A percentile compares a stretch with the other conserved stretches of the same genome.
Evolutionary conservation across 1,140 invertebrate species (phyloP).

Genomic region (Lucilia cuprina): DNA sequence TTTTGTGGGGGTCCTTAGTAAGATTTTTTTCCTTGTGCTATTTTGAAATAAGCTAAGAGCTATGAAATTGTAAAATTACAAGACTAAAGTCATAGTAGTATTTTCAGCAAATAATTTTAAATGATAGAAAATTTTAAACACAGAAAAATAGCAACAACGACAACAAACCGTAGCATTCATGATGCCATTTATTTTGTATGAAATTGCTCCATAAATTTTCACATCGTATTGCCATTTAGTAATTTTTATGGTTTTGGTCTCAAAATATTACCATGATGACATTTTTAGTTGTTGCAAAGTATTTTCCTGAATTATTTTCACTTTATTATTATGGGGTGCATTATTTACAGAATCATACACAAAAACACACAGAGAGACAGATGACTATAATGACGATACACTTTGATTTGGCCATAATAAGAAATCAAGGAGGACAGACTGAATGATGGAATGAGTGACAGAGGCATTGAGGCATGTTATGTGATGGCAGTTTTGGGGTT

Average conservation of each 20-base stretch:
- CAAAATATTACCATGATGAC: conserved; percentile 14
- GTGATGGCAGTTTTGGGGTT: too few species aligned
- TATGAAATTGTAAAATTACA: not conserved
- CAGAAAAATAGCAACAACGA: not conserved
- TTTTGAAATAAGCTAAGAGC: not conserved
- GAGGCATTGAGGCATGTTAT: too few species aligned
- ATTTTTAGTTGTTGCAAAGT: conserved; percentile 14
- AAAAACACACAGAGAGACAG: not conserved
- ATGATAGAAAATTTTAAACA: not conserved
- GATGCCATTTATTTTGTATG: conserved; percentile 20
- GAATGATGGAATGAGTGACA: too few species aligned
- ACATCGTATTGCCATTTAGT: conserved; percentile 21
- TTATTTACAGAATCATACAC: not conserved
- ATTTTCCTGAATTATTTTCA: conserved; percentile 15
- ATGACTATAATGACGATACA: not conserved
- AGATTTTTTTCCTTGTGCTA: not conserved
- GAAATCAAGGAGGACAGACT: too few species aligned
- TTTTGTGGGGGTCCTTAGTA: too few species aligned
- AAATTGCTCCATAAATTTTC: conserved; percentile 31
- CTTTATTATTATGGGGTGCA: not conserved
- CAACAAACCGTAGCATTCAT: not conserved
- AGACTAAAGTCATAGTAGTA: not conserved
- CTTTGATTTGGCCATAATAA: too few species aligned
- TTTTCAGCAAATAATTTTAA: not conserved
- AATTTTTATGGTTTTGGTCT: conserved; percentile 16